Base-by-base conservation (phyloP, 2,888 invertebrate genomes). In the Galerucella calmariensis region DNA sequence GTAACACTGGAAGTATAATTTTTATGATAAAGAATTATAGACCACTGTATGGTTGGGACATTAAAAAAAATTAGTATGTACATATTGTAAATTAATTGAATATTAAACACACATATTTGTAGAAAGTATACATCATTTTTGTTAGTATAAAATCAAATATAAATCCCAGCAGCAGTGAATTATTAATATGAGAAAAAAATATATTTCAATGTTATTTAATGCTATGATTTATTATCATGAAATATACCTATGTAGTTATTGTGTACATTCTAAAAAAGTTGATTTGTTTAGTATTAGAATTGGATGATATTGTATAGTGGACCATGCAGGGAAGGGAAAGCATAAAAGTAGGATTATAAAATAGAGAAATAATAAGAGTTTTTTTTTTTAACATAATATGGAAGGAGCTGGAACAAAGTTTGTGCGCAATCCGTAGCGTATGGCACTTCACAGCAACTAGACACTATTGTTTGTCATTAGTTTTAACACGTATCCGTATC, bases 51-150 rank as follows among this genome's bases (percentile, higher is more conserved):
- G 3, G 16, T 35, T 62, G 41, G 6, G n/a, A 41, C 12, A 20
- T 35, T 5, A 27, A 62, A 56, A 56, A 59, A 62, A 62, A 20
- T 14, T n/a, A 35, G n/a, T 59, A 41, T 35, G 62, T 62, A 62
- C 10, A 62, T 62, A 62, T n/a, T 62, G 62, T 62, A 62, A 62
- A 62, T 56, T 56, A 20, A 62, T 12, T 62, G 12, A 59, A 59
- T 12, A 59, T 59, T 27, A 14, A 59, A 27, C 41, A 35, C 56
- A 56, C 61, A 61, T n/a, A 61, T 61, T 61, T 35, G 61, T 61
- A 61, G n/a, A n/a, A n/a, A n/a, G n/a, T n/a, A 59, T 59, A 61
- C 61, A 61, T 10, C 1, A 48, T 9, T n/a, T 41, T 62, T 35
- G 14, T 35, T 62, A 35, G 27, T 35, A 16, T 9, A 9, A 27